phyloP scores from a whole-genome alignment of 1,140 invertebrate species.

The Drosophila mayri region DNA sequence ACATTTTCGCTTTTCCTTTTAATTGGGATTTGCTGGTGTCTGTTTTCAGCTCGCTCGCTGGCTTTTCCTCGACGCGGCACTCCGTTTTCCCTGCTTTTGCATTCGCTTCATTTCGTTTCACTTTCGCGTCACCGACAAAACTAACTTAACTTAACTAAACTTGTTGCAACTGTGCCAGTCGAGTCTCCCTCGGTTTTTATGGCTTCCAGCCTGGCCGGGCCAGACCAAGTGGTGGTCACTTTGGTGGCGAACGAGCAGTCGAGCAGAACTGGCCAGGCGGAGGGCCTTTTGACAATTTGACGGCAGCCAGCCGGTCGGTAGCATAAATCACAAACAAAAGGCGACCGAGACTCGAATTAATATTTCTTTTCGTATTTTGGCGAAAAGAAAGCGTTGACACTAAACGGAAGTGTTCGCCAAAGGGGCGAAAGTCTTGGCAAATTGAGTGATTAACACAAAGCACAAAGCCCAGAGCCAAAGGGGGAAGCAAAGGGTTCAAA shows the following conservation, averaged over 20 bases:
- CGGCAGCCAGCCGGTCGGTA: slow-evolving; percentile 25
- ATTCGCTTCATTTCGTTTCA: slow-evolving; percentile 56
- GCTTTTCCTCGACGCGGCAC: slow-evolving; percentile 43
- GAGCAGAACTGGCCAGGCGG: slow-evolving; percentile 58
- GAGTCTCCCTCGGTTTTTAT: slow-evolving; percentile 54
- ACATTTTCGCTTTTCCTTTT: slow-evolving; percentile 73
- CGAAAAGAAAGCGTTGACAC: slow-evolving; percentile 69
- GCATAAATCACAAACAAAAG: slow-evolving; percentile 65
- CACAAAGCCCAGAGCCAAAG: not conserved
- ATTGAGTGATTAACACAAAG: slow-evolving; percentile 40
- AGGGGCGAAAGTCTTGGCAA: slow-evolving; percentile 66
- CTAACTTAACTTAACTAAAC: slow-evolving; percentile 46
- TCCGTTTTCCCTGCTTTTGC: slow-evolving; percentile 37
- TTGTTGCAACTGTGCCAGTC: slow-evolving; percentile 75
- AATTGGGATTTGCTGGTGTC: slow-evolving; percentile 69
- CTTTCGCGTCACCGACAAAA: slow-evolving; percentile 51
- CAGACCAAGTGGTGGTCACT: slow-evolving; percentile 20
- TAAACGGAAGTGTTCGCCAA: slow-evolving; percentile 66
- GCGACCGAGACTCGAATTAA: slow-evolving; percentile 33
- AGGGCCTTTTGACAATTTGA: slow-evolving; percentile 55
- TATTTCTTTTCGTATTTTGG: slow-evolving; percentile 37
- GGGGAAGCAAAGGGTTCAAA: not conserved
- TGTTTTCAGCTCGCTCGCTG: slow-evolving; percentile 9
- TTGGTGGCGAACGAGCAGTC: slow-evolving; percentile 26
- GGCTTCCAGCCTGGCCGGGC: slow-evolving; percentile 51